Evolutionary conservation across 2,888 invertebrate genomes (phyloP).

Genomic region (Pristionchus arcanus): DNA sequence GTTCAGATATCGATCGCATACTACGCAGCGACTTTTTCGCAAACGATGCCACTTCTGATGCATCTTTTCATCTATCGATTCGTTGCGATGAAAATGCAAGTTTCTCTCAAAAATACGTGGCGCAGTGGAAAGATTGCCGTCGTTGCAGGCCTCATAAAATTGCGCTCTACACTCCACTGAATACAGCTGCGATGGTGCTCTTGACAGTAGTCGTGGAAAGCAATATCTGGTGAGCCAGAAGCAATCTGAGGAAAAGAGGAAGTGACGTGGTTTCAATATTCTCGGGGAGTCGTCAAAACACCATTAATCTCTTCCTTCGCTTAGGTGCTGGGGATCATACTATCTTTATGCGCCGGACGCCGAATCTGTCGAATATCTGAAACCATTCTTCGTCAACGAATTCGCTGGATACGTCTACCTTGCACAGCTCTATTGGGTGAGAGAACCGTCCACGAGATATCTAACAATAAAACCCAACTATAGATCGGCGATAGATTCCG

Average conservation of each 20-base stretch:
- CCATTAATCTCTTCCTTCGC: not conserved
- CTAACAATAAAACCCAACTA: not conserved
- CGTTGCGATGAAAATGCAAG: not conserved
- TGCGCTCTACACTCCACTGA: not conserved
- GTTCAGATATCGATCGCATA: not conserved
- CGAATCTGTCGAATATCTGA: not conserved
- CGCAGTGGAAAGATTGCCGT: not conserved
- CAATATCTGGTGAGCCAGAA: not conserved
- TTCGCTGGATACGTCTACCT: not conserved
- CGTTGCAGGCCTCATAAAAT: not conserved
- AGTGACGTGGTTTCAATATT: too few species aligned
- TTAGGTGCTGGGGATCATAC: slow-evolving; percentile 23
- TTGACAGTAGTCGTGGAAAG: not conserved
- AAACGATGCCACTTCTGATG: slow-evolving; percentile 26
- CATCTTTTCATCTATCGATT: slow-evolving; percentile 34
- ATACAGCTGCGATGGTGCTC: not conserved
- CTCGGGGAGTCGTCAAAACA: too few species aligned
- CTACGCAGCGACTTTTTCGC: slow-evolving; percentile 22
- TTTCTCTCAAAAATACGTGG: not conserved
- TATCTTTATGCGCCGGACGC: not conserved
- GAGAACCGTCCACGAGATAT: not conserved
- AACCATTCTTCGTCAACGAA: not conserved
- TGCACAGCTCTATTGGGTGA: slow-evolving; percentile 1
- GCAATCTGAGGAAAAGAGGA: not conserved
- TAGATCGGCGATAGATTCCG: not conserved